A percentile compares a stretch with the other conserved stretches of the same genome.
Evolutionary conservation across 2,113 vertebrate species (phyloP).

Genomic region (Capreolus pygargus): DNA sequence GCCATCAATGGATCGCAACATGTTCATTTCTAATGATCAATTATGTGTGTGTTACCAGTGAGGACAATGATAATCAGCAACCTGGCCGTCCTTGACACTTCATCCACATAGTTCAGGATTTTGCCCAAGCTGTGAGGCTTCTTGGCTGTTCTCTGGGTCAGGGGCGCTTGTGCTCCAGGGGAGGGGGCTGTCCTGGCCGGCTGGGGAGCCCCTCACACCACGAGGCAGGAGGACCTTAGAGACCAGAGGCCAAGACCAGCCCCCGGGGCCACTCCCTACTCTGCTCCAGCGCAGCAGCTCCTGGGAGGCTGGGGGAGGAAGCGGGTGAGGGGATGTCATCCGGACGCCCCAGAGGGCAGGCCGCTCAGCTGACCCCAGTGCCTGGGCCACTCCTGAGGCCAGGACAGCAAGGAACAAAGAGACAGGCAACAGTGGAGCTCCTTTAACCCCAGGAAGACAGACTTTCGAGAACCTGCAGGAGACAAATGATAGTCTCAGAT

Average conservation of each 20-base stretch:
- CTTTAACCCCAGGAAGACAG: neutral
- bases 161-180: neutral
- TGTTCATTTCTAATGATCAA: neutral
- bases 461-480: neutral
- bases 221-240: neutral
- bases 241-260: neutral
- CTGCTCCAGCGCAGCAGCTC: neutral
- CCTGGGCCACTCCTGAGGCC: neutral
- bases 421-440: neutral
- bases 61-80: neutral
- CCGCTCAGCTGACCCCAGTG: neutral
- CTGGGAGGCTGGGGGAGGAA: neutral
- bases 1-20: rapidly evolving
- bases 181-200: neutral
- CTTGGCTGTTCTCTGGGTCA: neutral
- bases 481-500: neutral
- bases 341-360: neutral
- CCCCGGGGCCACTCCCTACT: neutral
- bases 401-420: neutral
- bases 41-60: neutral
- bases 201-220: neutral
- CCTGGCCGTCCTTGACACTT: neutral
- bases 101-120: neutral
- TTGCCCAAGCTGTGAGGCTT: neutral
- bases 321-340: neutral